Conservation (phyloP, 1,140 invertebrate genomes). For the Procambarus clarkii region DNA sequence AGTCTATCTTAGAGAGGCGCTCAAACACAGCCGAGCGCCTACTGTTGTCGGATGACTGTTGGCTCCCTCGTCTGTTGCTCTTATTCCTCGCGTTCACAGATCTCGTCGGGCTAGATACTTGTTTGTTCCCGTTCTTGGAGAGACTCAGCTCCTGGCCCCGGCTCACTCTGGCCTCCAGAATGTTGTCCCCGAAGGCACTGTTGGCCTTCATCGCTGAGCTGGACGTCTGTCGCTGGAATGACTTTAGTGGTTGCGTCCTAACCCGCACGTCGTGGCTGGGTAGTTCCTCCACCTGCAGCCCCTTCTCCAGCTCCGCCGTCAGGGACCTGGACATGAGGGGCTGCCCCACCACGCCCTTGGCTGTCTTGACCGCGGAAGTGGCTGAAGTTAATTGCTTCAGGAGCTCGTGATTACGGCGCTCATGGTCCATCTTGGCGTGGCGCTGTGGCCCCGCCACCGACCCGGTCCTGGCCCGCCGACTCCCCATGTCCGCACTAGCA, state of each 20-base stretch:
- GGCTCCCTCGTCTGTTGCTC: background rate
- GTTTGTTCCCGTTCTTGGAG: background rate
- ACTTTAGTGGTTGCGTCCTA: conserved; percentile 9
- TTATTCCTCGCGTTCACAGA: background rate
- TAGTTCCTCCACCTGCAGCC: background rate
- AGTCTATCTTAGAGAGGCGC: conserved; percentile 28
- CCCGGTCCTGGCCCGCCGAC: background rate
- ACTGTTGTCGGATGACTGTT: background rate
- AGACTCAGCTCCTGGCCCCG: background rate
- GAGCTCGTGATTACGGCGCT: conserved; percentile 56
- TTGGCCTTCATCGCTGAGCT: conserved; percentile 46
- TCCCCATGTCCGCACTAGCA: background rate
- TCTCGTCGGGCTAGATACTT: conserved; percentile 1
- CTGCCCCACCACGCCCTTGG: background rate
- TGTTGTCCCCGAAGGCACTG: background rate
- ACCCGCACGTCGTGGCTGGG: background rate
- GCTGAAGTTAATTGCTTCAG: conserved; percentile 25
- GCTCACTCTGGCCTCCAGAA: background rate
- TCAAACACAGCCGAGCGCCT: conserved; percentile 19
- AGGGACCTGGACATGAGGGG: background rate
- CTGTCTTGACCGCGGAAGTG: background rate
- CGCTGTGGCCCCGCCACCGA: background rate
- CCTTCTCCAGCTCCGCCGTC: conserved; percentile 26
- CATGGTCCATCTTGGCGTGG: conserved; percentile 40
- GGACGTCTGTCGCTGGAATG: conserved; percentile 47